Evolutionary conservation across 2,113 vertebrate genomes (phyloP), one percentile per base, ranked within the genome.

Genomic region (Verasper variegatus): DNA sequence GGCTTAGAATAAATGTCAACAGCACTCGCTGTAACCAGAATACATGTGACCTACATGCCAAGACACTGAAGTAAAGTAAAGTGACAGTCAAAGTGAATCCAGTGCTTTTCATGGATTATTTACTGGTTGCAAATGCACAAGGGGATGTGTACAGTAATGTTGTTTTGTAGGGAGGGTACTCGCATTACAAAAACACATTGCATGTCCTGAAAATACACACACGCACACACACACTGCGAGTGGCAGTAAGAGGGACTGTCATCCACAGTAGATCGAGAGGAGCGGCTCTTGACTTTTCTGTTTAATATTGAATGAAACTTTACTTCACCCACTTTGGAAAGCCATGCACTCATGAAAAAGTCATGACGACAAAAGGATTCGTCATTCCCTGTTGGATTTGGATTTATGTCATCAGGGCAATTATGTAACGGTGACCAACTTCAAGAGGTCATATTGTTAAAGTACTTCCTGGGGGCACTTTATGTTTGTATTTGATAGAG

Each of bases 311-410:
- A 78, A 91, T 89, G 77, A 88, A 83, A 89, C 51, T 71, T 88
- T 83, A 76, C 63, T 85, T 83, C 47, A 51, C 45, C 69, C 26
- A 23, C 79, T 88, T 78, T 14, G 11, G 40, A 82, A 82, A 87
- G 31, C 64, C 66, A 37, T 62, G 42, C 74, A 52, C 42, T 35
- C 71, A 93, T 94, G n/a, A 92, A 93, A 92, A 92, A 91, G 58
- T 92, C 85, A 94, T 92, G 78, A 66, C 65, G 82, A 89, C 89
- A 91, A 91, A 93, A 78, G 26, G 71, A 83, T 91, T 81, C 80
- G 81, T 89, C 78, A 70, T 83, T 84, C 71, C 79, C 63, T 20
- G 61, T 54, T 31, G 59, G 52, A 70, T 73, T 68, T 78, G 40
- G 64, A 87, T 81, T 71, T 31, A 42, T 78, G 67, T 76, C 79